Conservation (phyloP, 2,888 invertebrate genomes). For the Matsumyia berberina region DNA sequence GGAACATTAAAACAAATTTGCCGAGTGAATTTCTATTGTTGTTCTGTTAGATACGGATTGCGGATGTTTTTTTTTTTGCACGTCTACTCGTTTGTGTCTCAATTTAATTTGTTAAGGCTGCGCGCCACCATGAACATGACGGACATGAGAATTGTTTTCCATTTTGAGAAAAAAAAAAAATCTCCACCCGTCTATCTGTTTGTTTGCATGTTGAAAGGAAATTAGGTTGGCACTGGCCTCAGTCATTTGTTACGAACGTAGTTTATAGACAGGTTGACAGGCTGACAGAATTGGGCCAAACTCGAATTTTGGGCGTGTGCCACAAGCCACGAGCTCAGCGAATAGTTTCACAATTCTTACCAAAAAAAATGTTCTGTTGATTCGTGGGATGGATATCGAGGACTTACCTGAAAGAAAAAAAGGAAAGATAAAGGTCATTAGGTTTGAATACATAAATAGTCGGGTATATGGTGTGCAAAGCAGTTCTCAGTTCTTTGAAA, state of each 20-base stretch:
- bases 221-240: conserved; percentile 27
- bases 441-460: not conserved
- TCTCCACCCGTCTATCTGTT: not conserved
- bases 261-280: conserved; percentile 41
- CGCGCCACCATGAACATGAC: conserved; percentile 24
- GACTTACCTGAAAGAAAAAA: conserved; percentile 63
- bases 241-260: conserved; percentile 32
- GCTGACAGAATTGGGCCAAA: conserved; percentile 43
- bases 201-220: conserved; percentile 24
- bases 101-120: conserved; percentile 47
- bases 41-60: not conserved
- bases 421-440: conserved; percentile 20
- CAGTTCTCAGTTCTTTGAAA: not conserved
- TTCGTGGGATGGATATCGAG: conserved; percentile 10
- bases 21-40: conserved; percentile 60
- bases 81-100: conserved; percentile 26
- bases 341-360: conserved; percentile 36
- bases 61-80: conserved; percentile 19
- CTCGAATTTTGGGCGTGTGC: conserved; percentile 8
- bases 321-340: conserved; percentile 1
- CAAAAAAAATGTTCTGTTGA: not conserved
- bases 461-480: conserved; percentile 1
- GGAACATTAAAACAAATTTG: conserved; percentile 55
- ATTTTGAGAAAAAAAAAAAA: conserved; percentile 3
- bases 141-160: conserved; percentile 59